phyloP scores from a whole-genome alignment of 1,140 invertebrate species.

The Drosophila aff. region DNA sequence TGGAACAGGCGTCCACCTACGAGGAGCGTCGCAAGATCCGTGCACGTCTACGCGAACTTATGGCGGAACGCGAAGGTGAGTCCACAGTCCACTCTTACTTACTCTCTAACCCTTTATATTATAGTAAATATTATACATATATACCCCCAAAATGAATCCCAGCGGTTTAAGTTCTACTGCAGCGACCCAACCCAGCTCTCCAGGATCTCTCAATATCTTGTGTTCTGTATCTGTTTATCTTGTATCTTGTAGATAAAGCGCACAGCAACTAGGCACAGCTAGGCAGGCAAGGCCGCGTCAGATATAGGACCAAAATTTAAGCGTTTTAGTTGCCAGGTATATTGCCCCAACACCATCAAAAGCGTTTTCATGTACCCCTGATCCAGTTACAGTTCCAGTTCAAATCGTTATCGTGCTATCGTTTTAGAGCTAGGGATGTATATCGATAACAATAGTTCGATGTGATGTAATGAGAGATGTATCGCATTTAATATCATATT shows the following conservation, averaged over 20 bases:
- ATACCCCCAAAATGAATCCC: constrained; percentile 2
- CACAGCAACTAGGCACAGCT: constrained; percentile 42
- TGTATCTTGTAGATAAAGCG: constrained; percentile 54
- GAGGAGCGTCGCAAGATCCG: constrained; percentile 93
- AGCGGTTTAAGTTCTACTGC: constrained; percentile 8
- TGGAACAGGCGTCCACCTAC: constrained; percentile 94
- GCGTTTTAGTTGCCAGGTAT: constrained; percentile 36
- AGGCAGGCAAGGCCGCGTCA: constrained; percentile 24
- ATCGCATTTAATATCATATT: neutral
- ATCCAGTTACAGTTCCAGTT: constrained; percentile 1
- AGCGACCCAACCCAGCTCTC: constrained; percentile 6
- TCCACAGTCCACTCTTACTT: neutral
- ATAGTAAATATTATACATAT: constrained; percentile 1
- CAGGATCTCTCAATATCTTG: constrained; percentile 35
- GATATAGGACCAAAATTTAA: constrained; percentile 15
- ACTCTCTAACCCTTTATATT: neutral
- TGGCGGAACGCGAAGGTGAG: constrained; percentile 92
- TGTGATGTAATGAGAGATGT: neutral
- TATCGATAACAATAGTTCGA: neutral
- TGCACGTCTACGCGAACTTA: constrained; percentile 90
- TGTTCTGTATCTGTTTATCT: constrained; percentile 57
- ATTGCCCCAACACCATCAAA: constrained; percentile 5
- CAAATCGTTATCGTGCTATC: constrained; percentile 18
- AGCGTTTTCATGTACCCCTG: constrained; percentile 23
- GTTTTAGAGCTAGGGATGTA: neutral